phyloP scores from a whole-genome alignment of 2,113 vertebrate genomes.

The Empidonax alnorum region DNA sequence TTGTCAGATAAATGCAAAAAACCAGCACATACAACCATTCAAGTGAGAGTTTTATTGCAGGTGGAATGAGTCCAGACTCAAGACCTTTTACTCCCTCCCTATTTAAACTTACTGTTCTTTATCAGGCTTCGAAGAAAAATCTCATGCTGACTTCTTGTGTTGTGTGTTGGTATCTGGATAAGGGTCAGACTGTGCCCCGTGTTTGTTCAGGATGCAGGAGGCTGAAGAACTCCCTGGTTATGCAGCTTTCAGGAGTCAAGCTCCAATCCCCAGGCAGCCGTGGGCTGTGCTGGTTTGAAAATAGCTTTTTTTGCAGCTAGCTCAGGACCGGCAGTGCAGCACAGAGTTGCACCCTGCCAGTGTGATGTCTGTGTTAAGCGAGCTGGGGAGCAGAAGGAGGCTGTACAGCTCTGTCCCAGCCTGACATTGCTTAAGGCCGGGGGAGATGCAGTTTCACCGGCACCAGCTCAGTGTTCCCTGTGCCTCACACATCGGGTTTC shows the following conservation, averaged over 20 bases:
- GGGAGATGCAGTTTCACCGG: background rate
- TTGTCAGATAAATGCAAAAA: background rate
- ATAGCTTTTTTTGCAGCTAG: background rate
- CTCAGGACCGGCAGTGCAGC: background rate
- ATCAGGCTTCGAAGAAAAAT: background rate
- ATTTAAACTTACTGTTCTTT: background rate
- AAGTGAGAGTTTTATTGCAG: background rate
- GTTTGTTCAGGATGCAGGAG: background rate
- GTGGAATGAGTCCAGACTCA: background rate
- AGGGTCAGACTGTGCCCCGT: background rate
- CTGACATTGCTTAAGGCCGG: background rate
- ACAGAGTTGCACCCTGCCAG: background rate
- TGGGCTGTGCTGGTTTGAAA: background rate
- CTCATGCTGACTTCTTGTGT: background rate
- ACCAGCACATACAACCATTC: background rate
- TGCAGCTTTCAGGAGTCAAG: background rate
- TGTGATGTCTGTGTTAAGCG: background rate
- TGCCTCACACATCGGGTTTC: background rate
- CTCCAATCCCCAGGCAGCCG: background rate
- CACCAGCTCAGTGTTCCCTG: background rate
- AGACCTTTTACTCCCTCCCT: background rate
- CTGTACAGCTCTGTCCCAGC: background rate
- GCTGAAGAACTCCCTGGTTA: background rate
- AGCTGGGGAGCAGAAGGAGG: background rate
- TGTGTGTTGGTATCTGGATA: background rate